phyloP scores from a whole-genome alignment of 2,113 vertebrate genomes.

The Callipepla californica region DNA sequence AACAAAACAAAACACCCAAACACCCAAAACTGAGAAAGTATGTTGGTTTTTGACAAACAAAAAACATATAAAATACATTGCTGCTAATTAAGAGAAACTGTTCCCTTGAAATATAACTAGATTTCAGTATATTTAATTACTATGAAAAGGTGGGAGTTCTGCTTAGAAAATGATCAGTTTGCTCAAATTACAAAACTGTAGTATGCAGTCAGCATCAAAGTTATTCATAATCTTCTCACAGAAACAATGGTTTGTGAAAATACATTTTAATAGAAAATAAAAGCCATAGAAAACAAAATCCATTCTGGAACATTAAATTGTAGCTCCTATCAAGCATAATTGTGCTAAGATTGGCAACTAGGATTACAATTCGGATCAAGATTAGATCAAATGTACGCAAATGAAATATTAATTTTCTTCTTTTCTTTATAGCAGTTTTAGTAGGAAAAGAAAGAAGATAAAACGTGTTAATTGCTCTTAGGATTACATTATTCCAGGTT shows the following conservation, averaged over 20 bases:
- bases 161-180: neutral
- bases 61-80: neutral
- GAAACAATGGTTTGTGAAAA: neutral
- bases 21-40: neutral
- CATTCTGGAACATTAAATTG: neutral
- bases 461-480: constrained; percentile 41
- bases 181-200: neutral
- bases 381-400: neutral
- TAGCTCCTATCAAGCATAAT: neutral
- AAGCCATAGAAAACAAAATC: neutral
- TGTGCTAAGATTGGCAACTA: neutral
- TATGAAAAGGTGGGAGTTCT: neutral
- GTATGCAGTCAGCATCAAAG: neutral
- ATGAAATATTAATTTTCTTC: neutral
- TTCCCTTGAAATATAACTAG: neutral
- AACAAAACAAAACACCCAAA: neutral
- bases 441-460: neutral
- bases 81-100: neutral
- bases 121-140: neutral
- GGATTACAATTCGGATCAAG: neutral
- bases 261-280: neutral
- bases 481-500: neutral
- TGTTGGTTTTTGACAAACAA: neutral
- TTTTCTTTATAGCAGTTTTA: neutral
- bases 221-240: neutral